Conservation (phyloP, 2,888 invertebrate genomes). For the Myopa tessellatipennis region DNA sequence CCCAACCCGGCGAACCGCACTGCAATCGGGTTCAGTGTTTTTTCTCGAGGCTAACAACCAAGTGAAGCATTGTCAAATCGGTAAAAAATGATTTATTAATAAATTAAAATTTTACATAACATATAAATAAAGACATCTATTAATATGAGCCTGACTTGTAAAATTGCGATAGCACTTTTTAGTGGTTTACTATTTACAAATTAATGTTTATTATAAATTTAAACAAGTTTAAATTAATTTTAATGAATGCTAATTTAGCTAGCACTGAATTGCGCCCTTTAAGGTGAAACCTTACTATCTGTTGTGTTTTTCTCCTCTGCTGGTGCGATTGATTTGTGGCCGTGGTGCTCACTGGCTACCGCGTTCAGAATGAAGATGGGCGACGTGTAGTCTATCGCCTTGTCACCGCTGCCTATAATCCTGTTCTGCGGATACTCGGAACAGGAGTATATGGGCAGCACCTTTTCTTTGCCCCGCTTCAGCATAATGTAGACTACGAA, state of each 20-base stretch:
- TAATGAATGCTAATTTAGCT: conserved; percentile 16
- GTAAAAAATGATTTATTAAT: conserved; percentile 42
- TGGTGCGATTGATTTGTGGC: conserved; percentile 42
- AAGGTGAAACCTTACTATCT: background rate
- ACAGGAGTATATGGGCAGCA: conserved; percentile 50
- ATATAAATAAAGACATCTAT: conserved; percentile 16
- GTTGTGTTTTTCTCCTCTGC: background rate
- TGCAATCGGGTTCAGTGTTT: too few relatives aligned
- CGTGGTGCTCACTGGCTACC: conserved; percentile 51
- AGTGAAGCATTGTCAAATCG: background rate
- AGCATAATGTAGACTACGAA: conserved; percentile 80
- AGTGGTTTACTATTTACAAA: conserved; percentile 39
- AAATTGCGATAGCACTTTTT: background rate
- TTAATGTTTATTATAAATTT: conserved; percentile 25
- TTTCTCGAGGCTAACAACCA: background rate
- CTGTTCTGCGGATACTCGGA: conserved; percentile 48
- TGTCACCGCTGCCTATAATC: conserved; percentile 53
- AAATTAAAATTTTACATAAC: conserved; percentile 51
- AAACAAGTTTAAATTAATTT: conserved; percentile 33
- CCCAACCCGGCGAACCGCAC: too few relatives aligned
- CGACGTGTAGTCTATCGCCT: conserved; percentile 63
- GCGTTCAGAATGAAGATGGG: conserved; percentile 68
- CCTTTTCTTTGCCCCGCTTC: conserved; percentile 73
- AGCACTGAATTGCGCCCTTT: background rate
- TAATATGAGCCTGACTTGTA: background rate